Evolutionary conservation across 2,113 vertebrate genomes (phyloP).

Genomic region (Eulemur rufifrons): DNA sequence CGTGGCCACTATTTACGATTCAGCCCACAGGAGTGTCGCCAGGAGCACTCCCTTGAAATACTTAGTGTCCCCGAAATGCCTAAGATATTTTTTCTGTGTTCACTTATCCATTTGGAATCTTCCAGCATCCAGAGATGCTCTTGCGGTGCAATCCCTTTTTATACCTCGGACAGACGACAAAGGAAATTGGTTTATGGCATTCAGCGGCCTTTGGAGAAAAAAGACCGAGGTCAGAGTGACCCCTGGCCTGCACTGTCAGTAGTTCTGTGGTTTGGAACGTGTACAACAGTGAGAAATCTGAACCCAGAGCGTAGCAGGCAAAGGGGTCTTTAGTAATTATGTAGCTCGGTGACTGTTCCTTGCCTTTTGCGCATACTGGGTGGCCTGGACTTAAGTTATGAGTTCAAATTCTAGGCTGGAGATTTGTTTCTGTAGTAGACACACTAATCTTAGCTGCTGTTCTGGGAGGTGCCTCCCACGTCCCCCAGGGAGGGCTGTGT

Average conservation of each 20-base stretch:
- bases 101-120: background rate
- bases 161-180: background rate
- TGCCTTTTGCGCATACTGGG: background rate
- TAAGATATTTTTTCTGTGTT: background rate
- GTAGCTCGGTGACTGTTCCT: background rate
- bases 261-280: background rate
- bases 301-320: background rate
- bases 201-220: background rate
- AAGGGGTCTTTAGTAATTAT: too few relatives aligned
- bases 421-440: background rate
- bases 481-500: fast-evolving
- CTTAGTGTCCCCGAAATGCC: background rate
- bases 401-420: background rate
- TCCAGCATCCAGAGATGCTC: background rate
- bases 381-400: background rate
- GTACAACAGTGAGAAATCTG: background rate
- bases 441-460: background rate
- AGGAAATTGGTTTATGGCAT: background rate
- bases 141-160: background rate
- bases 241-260: background rate
- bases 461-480: background rate
- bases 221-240: conserved; percentile 5
- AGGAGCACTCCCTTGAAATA: background rate
- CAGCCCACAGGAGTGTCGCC: background rate
- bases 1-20: background rate